Percentiles rank a stretch among this genome's conserved stretches.
Evolutionary conservation across 2,888 invertebrate genomes (phyloP).

Genomic region (Beris chalybata): DNA sequence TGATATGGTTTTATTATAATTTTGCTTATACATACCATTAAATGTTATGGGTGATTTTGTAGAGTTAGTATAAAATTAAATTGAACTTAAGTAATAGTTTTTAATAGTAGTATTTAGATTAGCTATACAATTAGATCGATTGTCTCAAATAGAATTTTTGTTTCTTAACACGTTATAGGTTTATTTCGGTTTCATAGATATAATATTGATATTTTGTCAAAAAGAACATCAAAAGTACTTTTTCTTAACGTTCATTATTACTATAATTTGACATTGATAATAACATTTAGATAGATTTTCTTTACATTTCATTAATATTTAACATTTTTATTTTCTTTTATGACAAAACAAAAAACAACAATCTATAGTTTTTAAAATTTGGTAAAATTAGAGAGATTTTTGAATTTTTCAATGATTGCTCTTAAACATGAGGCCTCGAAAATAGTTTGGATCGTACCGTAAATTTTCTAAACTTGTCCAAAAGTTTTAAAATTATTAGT

Average conservation of each 20-base stretch:
- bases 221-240: conserved; percentile 1
- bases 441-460: no score
- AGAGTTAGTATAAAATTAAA: conserved; percentile 1
- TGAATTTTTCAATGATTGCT: no score
- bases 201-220: neutral
- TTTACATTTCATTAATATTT: conserved; percentile 6
- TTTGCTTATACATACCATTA: no score
- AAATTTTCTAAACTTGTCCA: no score
- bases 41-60: neutral
- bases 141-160: conserved; percentile 16
- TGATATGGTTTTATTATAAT: neutral
- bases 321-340: neutral
- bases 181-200: conserved; percentile 6
- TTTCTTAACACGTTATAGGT: neutral
- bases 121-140: conserved; percentile 4
- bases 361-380: neutral
- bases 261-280: conserved; percentile 36
- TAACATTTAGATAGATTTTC: conserved; percentile 31
- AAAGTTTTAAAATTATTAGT: no score
- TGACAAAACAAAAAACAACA: neutral
- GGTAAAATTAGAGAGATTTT: no score
- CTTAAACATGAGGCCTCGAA: no score
- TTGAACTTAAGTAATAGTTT: conserved; percentile 2
- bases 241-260: conserved; percentile 2
- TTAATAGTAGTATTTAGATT: neutral